Evolutionary conservation across 1,140 invertebrate genomes (phyloP).

Genomic region (Xylocopa sonorina): DNA sequence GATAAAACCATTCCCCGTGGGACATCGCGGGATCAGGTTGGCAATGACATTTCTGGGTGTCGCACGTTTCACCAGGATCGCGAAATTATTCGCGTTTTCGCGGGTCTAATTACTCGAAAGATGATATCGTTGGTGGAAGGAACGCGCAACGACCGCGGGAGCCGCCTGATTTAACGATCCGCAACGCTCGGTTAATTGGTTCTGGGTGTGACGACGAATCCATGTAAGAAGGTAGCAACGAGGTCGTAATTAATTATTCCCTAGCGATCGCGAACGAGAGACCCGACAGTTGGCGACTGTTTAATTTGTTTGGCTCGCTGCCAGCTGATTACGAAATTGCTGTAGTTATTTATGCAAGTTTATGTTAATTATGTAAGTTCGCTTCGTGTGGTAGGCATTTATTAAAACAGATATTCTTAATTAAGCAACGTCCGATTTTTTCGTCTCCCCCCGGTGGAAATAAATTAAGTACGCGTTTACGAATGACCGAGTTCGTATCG

Average conservation of each 20-base stretch:
- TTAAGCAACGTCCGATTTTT: background rate
- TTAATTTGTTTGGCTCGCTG: background rate
- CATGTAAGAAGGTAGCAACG: slow-evolving; percentile 3
- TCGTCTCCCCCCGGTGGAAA: background rate
- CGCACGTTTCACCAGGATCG: background rate
- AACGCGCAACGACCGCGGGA: background rate
- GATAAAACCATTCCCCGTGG: no score
- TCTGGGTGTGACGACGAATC: slow-evolving; percentile 23
- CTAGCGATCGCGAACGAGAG: background rate
- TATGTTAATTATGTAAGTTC: background rate
- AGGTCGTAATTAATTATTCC: slow-evolving; percentile 33
- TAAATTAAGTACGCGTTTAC: background rate
- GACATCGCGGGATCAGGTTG: background rate
- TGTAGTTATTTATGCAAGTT: background rate
- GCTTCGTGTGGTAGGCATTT: background rate
- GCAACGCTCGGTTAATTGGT: slow-evolving; percentile 31
- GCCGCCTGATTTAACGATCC: slow-evolving; percentile 31
- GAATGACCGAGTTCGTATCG: background rate
- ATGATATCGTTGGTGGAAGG: slow-evolving; percentile 25
- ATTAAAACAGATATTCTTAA: background rate
- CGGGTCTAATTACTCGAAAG: slow-evolving; percentile 34
- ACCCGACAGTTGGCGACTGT: background rate
- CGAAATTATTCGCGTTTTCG: slow-evolving; percentile 22
- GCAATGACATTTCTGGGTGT: slow-evolving; percentile 36
- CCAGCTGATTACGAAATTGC: background rate